Percentiles rank a stretch among this genome's conserved stretches.
phyloP scores from a whole-genome alignment of 2,113 vertebrate species.

The Pontoporia blainvillei region DNA sequence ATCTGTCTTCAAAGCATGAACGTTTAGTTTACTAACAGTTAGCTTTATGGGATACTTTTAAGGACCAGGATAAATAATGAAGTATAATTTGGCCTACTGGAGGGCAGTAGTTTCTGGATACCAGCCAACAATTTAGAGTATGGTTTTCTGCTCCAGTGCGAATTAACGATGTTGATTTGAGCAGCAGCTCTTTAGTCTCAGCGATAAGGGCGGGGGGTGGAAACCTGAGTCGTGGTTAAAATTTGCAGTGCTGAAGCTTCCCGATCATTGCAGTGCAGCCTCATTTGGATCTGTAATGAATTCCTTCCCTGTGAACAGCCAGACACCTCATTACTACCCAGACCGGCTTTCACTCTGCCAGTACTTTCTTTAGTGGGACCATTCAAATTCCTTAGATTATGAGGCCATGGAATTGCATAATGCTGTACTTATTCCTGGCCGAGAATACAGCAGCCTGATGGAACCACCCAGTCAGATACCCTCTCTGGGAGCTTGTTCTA shows the following conservation, averaged over 20 bases:
- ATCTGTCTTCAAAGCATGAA: not conserved
- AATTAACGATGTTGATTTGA: not conserved
- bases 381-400: conserved; percentile 65
- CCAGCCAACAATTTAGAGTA: not conserved
- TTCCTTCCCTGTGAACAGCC: not conserved
- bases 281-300: not conserved
- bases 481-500: not conserved
- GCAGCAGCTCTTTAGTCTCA: not conserved
- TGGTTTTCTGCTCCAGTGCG: not conserved
- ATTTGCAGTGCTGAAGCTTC: not conserved
- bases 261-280: not conserved
- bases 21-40: not conserved
- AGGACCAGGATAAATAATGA: not conserved
- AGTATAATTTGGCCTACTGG: not conserved
- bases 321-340: not conserved
- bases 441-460: not conserved
- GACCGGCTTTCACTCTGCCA: not conserved
- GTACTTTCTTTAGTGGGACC: not conserved
- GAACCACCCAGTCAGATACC: not conserved
- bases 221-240: not conserved
- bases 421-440: conserved; percentile 6
- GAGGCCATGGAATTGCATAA: not conserved
- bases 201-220: not conserved
- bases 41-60: not conserved
- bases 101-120: not conserved